Base-by-base conservation (phyloP, 2,797 vertebrate genomes). In the Paedocypris micromegethes region DNA sequence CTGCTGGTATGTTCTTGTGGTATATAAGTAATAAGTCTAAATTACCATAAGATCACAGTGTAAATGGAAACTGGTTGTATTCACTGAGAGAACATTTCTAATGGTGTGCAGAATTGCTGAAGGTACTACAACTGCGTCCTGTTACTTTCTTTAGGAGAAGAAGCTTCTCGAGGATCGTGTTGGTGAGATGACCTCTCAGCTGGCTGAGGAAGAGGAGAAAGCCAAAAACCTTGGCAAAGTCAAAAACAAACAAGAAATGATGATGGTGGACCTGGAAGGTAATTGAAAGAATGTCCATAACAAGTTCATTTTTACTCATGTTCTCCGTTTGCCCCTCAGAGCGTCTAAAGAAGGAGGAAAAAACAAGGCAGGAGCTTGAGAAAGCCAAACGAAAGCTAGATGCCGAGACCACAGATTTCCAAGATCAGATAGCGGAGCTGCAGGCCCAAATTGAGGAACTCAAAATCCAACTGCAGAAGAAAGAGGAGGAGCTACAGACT, bases 191-290 rank as follows among this genome's bases (percentile, higher is more conserved):
- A 94, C 91, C 58, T 92, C 93, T 54, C 91, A 93, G 83, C 89
- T 98, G 79, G 88, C 95, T 42, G 96, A 98, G 80, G 96, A 99
- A 82, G 96, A 99, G 76, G 96, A 99, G 81, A 99, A 98, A 80
- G 93, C 95, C 40, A 99, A 99, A 81, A 98, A 97, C 80, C 86
- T 99, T 53, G 85, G 94, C 75, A 99, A 99, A 72, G 86, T 97
- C 60, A 95, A 96, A 83, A 98, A 97, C 85, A 99, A 98, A 83
- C 96, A 98, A 83, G 96, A 99, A 85, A 90, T 97, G 90, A 93
- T 98, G 93, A 97, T 99, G 90, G 91, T 92, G 0, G 96, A 99
- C 77, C 84, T 99, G 73, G 96, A 99, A 91, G 96, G 96, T 98
- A 72, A 86, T 23, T 23, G 23, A 23, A 23, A 23, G 23, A 23